Evolutionary conservation across 2,113 vertebrate genomes (phyloP).

Genomic region (Alaudala cheleensis): DNA sequence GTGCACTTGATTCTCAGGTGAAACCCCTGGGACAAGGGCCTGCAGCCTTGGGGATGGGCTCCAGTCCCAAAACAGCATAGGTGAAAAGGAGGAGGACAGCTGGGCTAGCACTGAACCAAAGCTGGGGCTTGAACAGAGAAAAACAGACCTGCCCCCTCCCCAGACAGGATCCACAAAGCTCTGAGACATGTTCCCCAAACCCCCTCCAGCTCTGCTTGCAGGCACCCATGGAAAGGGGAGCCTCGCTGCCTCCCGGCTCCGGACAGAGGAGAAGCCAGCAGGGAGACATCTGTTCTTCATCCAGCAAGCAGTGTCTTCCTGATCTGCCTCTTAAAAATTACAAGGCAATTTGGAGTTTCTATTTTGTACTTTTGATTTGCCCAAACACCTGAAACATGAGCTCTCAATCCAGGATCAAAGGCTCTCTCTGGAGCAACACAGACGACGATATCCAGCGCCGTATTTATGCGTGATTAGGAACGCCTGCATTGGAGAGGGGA

Average conservation of each 20-base stretch:
- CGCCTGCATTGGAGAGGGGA: slow-evolving; percentile 23
- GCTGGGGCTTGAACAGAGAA: not conserved
- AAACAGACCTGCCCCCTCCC: not conserved
- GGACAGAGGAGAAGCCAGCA: not conserved
- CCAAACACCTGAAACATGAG: slow-evolving; percentile 71
- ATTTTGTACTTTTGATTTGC: slow-evolving; percentile 71
- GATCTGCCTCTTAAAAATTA: slow-evolving; percentile 75
- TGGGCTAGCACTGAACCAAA: not conserved
- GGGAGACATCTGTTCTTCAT: slow-evolving; percentile 71
- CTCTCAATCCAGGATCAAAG: slow-evolving; percentile 68
- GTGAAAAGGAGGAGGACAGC: not conserved
- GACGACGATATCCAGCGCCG: slow-evolving; percentile 10
- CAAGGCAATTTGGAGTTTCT: slow-evolving; percentile 69
- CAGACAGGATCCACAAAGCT: not conserved
- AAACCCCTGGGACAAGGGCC: not conserved
- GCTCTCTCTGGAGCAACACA: slow-evolving; percentile 49
- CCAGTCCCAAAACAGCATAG: not conserved
- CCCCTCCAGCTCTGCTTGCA: not conserved
- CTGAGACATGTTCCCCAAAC: not conserved
- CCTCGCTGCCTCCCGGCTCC: not conserved
- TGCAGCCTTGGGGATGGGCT: rapidly evolving
- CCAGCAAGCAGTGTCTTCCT: slow-evolving; percentile 64
- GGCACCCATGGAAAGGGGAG: not conserved
- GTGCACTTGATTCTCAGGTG: not conserved
- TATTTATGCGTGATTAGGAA: slow-evolving; percentile 49